Conservation (phyloP, 2,888 invertebrate species). For the Adela reaumurella region DNA sequence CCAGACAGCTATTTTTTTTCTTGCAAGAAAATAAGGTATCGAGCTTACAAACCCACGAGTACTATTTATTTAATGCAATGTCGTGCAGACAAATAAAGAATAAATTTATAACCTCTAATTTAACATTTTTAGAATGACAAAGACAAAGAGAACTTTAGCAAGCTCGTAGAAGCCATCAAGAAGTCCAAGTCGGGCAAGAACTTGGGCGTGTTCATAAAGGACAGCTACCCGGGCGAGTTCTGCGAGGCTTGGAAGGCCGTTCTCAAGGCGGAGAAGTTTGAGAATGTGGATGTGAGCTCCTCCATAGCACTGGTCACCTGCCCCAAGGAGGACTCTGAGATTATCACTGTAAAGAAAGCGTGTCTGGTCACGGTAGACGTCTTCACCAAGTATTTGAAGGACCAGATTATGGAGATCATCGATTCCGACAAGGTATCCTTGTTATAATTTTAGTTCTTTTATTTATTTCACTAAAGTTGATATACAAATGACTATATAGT, state of each 20-base stretch:
- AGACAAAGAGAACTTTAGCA: constrained; percentile 86
- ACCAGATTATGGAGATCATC: constrained; percentile 97
- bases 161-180: constrained; percentile 75
- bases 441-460: not conserved
- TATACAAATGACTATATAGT: too few relatives aligned
- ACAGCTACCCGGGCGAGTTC: constrained; percentile 90
- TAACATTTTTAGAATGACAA: constrained; percentile 75
- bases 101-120: too few relatives aligned
- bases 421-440: constrained; percentile 84
- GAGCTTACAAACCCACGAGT: too few relatives aligned
- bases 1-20: too few relatives aligned
- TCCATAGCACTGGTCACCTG: constrained; percentile 85
- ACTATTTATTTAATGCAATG: too few relatives aligned
- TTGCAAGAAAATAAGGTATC: too few relatives aligned
- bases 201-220: constrained; percentile 88
- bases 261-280: constrained; percentile 74
- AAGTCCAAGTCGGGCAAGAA: constrained; percentile 85
- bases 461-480: too few relatives aligned
- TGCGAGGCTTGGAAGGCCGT: constrained; percentile 85
- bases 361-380: constrained; percentile 91
- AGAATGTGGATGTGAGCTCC: constrained; percentile 82
- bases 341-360: constrained; percentile 87
- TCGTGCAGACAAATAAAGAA: too few relatives aligned
- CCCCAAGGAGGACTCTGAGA: constrained; percentile 91
- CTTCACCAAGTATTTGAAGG: constrained; percentile 93